A percentile compares a stretch with the other conserved stretches of the same genome.
These are phyloP conservation scores for Ceraclea dissimilis DNA, from an alignment of 2,888 invertebrate genomes.

Conservation along the genomic window DNA sequence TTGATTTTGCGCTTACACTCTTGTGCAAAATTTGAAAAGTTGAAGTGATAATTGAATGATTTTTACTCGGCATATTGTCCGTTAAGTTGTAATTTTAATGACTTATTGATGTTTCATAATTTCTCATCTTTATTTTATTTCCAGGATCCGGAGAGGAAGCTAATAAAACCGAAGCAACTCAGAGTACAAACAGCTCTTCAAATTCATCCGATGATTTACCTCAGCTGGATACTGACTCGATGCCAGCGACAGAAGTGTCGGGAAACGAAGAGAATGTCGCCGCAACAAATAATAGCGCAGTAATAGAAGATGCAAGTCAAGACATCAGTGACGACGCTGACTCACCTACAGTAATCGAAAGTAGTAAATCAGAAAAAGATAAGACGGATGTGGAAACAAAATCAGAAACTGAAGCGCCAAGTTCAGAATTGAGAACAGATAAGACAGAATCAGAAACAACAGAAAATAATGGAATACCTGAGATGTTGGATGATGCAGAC, in stretches of 20 bases:
- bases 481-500: not conserved
- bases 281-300: not conserved
- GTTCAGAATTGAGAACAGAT: not conserved
- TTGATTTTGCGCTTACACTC: no score
- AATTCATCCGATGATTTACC: slow-evolving; percentile 35
- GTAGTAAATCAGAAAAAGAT: not conserved
- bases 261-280: not conserved
- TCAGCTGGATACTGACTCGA: slow-evolving; percentile 32
- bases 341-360: not conserved
- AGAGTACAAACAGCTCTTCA: not conserved
- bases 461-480: not conserved
- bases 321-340: not conserved
- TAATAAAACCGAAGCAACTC: not conserved
- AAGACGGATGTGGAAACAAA: slow-evolving; percentile 9
- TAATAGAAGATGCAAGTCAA: not conserved
- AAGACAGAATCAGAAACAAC: no score
- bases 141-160: not conserved
- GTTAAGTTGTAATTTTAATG: no score
- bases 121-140: not conserved
- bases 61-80: no score
- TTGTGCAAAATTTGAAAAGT: no score
- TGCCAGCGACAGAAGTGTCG: slow-evolving; percentile 28
- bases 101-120: not conserved
- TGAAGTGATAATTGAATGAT: no score
- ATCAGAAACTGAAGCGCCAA: slow-evolving; percentile 4